These are phyloP conservation scores for Phymatocera aterrima DNA, from an alignment of 2,888 invertebrate genomes.

Conservation along the genomic window DNA sequence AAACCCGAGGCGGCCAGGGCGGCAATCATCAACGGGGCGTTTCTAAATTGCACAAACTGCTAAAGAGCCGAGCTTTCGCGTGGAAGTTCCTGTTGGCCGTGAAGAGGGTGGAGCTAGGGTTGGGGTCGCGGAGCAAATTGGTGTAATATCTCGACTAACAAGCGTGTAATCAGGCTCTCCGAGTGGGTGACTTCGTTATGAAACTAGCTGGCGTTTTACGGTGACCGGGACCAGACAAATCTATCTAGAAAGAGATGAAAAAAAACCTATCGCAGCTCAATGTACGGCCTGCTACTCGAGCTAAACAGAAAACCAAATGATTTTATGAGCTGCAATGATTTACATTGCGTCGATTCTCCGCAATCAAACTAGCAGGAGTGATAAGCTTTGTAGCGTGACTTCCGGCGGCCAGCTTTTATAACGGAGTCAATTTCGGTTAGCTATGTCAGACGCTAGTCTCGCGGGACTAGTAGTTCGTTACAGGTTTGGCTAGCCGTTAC, in stretches of 20 bases:
- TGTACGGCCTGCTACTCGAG: not conserved
- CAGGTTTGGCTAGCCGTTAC: not conserved
- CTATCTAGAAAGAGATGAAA: not conserved
- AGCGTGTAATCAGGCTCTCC: conserved; percentile 49
- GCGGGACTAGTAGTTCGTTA: not conserved
- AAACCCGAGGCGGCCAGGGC: not conserved
- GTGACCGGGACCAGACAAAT: conserved; percentile 11
- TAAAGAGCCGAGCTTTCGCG: conserved; percentile 49
- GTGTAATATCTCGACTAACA: conserved; percentile 57
- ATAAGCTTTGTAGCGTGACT: conserved; percentile 28
- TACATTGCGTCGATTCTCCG: too few species aligned
- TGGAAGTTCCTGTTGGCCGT: conserved; percentile 30
- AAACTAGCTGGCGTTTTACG: conserved; percentile 24
- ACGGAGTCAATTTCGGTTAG: conserved; percentile 26
- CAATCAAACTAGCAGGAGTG: too few species aligned
- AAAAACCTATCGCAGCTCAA: not conserved
- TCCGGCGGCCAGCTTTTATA: conserved; percentile 2
- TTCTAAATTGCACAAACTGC: conserved; percentile 57
- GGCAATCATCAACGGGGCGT: conserved; percentile 48
- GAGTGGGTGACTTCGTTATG: conserved; percentile 42
- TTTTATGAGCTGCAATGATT: too few species aligned
- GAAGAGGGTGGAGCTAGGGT: conserved; percentile 33
- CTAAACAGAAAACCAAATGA: not conserved
- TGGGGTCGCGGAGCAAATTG: conserved; percentile 51
- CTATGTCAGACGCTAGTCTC: conserved; percentile 17